Conservation (phyloP, 2,113 vertebrate species). For the Anguilla japonica region DNA sequence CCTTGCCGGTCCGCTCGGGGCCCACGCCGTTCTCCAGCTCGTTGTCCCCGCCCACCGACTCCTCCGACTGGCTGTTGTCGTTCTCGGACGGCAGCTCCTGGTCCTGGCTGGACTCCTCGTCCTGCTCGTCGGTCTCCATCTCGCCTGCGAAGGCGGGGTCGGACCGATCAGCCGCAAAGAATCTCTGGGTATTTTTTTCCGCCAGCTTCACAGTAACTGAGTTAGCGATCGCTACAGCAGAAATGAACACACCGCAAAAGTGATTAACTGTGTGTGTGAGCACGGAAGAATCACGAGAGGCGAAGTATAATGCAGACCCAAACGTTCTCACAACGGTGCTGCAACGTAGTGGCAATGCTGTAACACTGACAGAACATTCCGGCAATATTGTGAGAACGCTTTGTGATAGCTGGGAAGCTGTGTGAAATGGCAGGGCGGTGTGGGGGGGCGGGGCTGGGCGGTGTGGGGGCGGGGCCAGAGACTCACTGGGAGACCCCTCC, state of each 20-base stretch:
- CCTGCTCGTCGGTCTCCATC: conserved; percentile 98
- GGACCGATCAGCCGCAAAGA: neutral
- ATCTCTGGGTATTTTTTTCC: no score
- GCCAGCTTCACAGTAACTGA: no score
- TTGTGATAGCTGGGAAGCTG: no score
- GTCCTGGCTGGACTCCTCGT: conserved; percentile 97
- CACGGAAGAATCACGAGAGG: neutral
- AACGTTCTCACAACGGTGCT: no score
- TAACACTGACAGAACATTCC: no score
- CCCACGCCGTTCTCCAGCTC: conserved; percentile 92
- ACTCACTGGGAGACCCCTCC: conserved; percentile 95
- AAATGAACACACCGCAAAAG: no score
- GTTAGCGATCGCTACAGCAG: no score
- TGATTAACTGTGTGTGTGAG: neutral
- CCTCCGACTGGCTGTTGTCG: conserved; percentile 96
- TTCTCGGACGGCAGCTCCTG: conserved; percentile 97
- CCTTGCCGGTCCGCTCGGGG: conserved; percentile 82
- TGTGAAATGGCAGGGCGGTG: neutral
- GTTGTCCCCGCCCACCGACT: conserved; percentile 93
- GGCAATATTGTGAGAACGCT: no score
- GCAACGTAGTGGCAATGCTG: no score
- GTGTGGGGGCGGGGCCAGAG: neutral
- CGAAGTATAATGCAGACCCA: neutral
- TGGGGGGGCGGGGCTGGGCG: neutral
- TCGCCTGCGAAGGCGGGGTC: conserved; percentile 71